These are phyloP conservation scores for Podarcis raffonei DNA, from an alignment of 2,113 vertebrate species.

Conservation along the genomic window DNA sequence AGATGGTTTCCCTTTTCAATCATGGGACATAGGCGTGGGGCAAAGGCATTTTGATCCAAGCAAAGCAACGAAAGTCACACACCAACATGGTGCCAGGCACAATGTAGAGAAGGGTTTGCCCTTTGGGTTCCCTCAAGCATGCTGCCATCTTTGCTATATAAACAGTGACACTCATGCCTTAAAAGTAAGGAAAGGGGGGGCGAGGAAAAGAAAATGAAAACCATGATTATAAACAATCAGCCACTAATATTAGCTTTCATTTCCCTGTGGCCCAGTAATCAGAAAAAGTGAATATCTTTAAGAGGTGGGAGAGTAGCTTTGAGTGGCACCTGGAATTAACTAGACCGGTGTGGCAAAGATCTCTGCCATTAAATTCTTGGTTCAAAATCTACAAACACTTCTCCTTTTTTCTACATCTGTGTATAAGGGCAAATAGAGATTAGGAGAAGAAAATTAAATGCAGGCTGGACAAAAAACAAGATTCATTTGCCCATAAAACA, in stretches of 20 bases:
- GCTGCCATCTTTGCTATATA: neutral
- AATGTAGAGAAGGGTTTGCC: neutral
- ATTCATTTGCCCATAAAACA: constrained; percentile 29
- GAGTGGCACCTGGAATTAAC: constrained; percentile 17
- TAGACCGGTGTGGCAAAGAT: constrained; percentile 12
- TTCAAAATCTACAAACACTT: neutral
- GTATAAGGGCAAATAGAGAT: constrained; percentile 24
- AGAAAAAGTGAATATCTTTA: neutral
- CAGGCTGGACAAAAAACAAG: constrained; percentile 27
- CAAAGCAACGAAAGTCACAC: constrained; percentile 15
- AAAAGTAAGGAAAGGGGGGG: neutral
- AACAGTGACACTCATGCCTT: neutral
- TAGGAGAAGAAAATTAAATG: constrained; percentile 30
- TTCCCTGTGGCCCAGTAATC: constrained; percentile 17
- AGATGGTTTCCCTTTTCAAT: neutral
- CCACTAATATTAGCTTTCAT: neutral
- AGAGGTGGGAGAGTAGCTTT: neutral
- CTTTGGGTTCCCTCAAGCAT: neutral
- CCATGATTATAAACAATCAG: neutral
- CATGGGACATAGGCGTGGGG: neutral
- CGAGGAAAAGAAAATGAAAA: neutral
- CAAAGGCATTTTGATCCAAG: neutral
- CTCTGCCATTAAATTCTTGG: neutral
- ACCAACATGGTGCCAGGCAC: neutral
- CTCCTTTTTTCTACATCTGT: neutral